Conservation (phyloP, 2,888 invertebrate genomes). For the Calliscelio sp. region DNA sequence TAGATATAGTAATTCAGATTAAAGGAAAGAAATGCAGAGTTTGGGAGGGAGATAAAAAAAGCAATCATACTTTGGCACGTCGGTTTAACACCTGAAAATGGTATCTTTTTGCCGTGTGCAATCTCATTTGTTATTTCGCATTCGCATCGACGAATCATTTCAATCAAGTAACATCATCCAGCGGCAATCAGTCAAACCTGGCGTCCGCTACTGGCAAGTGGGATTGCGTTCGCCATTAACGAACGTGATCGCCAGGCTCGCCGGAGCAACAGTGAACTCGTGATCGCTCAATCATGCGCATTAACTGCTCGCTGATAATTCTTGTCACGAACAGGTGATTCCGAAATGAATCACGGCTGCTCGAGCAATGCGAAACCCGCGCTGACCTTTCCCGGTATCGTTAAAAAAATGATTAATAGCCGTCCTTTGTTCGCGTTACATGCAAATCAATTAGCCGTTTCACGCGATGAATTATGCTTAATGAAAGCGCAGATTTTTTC, state of each 20-base stretch:
- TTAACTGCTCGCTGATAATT: conserved; percentile 73
- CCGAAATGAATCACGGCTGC: conserved; percentile 66
- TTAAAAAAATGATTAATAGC: conserved; percentile 61
- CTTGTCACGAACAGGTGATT: conserved; percentile 72
- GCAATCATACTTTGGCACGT: no score
- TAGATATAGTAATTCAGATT: no score
- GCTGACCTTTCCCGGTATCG: conserved; percentile 51
- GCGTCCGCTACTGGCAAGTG: conserved; percentile 68
- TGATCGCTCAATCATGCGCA: conserved; percentile 72
- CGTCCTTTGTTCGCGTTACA: conserved; percentile 36
- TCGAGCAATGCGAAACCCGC: conserved; percentile 26
- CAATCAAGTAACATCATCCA: conserved; percentile 73
- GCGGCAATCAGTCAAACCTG: conserved; percentile 75
- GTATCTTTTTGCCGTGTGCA: neutral
- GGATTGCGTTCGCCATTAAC: conserved; percentile 52
- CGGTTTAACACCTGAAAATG: neutral
- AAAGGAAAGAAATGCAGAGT: no score
- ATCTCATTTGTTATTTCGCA: conserved; percentile 32
- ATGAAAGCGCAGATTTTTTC: conserved; percentile 24
- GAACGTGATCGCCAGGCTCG: conserved; percentile 65
- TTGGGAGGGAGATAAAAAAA: no score
- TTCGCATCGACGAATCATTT: conserved; percentile 68
- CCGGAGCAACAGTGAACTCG: conserved; percentile 56
- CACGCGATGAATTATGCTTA: conserved; percentile 23
- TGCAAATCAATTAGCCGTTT: conserved; percentile 53